Conservation (phyloP, 2,113 vertebrate genomes). For the Melanotaenia duboulayi region DNA sequence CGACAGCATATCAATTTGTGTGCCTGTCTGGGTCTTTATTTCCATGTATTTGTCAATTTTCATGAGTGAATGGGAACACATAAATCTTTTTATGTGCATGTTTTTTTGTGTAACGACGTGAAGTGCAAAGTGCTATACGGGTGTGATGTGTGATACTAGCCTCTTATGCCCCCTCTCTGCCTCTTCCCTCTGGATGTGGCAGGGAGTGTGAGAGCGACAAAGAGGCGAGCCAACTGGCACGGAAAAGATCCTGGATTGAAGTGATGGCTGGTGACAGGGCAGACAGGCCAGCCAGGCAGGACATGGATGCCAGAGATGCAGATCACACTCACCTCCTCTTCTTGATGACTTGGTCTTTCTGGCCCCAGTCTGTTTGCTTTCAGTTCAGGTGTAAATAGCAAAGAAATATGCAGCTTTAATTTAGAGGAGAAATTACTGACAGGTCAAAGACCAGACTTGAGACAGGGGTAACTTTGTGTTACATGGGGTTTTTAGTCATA, state of each 20-base stretch:
- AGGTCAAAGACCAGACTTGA: constrained; percentile 3
- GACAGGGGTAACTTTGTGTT: not conserved
- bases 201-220: constrained; percentile 30
- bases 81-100: constrained; percentile 7
- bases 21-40: constrained; percentile 3
- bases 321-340: constrained; percentile 56
- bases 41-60: constrained; percentile 27
- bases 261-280: constrained; percentile 68
- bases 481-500: constrained; percentile 16
- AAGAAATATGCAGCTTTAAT: constrained; percentile 14
- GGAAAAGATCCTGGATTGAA: constrained; percentile 49
- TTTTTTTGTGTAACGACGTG: not conserved
- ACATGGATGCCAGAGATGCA: constrained; percentile 56
- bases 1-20: constrained; percentile 16
- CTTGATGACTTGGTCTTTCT: constrained; percentile 46
- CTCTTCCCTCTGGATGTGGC: constrained; percentile 44
- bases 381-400: not conserved
- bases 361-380: constrained; percentile 10
- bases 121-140: constrained; percentile 21
- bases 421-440: not conserved
- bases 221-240: constrained; percentile 49
- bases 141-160: constrained; percentile 28
- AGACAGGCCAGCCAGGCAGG: constrained; percentile 59
- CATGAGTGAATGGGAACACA: constrained; percentile 9
- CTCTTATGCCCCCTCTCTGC: constrained; percentile 33